Evolutionary conservation across 2,797 vertebrate species (phyloP), one percentile per base, ranked within the genome.

Genomic region (Tinamus major): DNA sequence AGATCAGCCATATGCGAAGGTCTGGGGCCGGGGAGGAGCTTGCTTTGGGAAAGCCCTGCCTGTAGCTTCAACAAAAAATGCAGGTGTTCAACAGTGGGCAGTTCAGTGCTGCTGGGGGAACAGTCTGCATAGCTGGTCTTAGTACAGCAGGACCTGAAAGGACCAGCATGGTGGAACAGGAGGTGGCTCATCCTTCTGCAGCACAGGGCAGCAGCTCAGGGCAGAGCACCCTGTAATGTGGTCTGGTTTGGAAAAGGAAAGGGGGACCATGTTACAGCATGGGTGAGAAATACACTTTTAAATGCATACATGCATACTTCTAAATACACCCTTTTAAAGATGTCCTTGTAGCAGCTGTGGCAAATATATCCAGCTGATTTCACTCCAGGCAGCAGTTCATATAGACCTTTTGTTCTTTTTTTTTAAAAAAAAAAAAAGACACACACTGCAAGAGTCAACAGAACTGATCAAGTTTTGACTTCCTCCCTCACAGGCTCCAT

Each of bases 401-500:
- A 55, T 2, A 2, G 35, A 46, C 48, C 48, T 49, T 14, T 67
- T 14, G 8, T 69, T 33, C 23, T 46, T 35, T 35, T 35, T 35
- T 35, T 35, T 35, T 9, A 4, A 44, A 31, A 41, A 62, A 69
- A 31, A 48, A 26, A 23, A 68, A 80, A 33, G 59, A 70, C 6
- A 31, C 1, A 18, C 17, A 49, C 31, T 51, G 44, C 56, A 53
- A 64, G 35, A 46, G 11, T 17, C 92, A 75, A 70, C 68, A 9
- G 78, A 79, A 76, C 63, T 67, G 62, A 33, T 90, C 2, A 67
- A 33, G 35, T 92, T 53, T 63, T 63, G 31, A 75, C 53, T 92
- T 97, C 21, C 84, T 93, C 59, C 67, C 96, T 97, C 86, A 75
- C 96, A 99, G 99, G 96, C 97, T 99, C 59, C 98, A 99, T 94